Evolutionary conservation across 2,113 vertebrate species (phyloP), one percentile per base, ranked within the genome.

Genomic region (Oncorhynchus clarkii): DNA sequence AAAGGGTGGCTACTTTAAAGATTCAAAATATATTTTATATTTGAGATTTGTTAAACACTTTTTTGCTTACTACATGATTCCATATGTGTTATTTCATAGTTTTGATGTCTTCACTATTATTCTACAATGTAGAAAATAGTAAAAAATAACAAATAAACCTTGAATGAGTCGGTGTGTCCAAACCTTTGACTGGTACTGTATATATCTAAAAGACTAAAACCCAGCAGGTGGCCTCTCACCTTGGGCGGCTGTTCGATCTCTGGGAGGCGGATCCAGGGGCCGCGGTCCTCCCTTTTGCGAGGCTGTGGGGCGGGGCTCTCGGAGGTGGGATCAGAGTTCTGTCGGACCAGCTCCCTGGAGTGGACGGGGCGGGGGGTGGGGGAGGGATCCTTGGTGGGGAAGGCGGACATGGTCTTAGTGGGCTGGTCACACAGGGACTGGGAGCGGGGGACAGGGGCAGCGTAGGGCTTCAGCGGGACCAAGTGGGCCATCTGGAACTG

Each of bases 371-470:
- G 89, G 83, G 93, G 86, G 78, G 91, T 70, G 60, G 95, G 92
- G 57, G 92, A 92, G 74, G 95, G 95, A 80, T 95, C 94, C 90
- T 95, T 94, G 86, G 88, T 94, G 81, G 93, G 93, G 93, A 96
- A 96, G 89, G 95, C 95, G 78, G 95, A 95, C 92, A 95, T 93
- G 83, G 94, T 96, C 92, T 95, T 94, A 92, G 94, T 94, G 74
- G 95, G 95, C 88, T 96, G 96, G 89, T 97, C 96, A 87, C 96
- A 96, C 75, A 97, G 94, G 87, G 96, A 97, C 91, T 97, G 96
- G 83, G 96, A 97, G 86, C 96, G 94, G 78, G 96, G 96, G 72
- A 95, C 95, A 74, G 95, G 95, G 34, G 95, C 95, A 71, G 95
- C 95, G 48, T 96, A 96, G 71, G 96, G 95, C 92, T 97, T 96